Evolutionary conservation across 2,797 vertebrate species (phyloP).

Genomic region (Choloepus didactylus): DNA sequence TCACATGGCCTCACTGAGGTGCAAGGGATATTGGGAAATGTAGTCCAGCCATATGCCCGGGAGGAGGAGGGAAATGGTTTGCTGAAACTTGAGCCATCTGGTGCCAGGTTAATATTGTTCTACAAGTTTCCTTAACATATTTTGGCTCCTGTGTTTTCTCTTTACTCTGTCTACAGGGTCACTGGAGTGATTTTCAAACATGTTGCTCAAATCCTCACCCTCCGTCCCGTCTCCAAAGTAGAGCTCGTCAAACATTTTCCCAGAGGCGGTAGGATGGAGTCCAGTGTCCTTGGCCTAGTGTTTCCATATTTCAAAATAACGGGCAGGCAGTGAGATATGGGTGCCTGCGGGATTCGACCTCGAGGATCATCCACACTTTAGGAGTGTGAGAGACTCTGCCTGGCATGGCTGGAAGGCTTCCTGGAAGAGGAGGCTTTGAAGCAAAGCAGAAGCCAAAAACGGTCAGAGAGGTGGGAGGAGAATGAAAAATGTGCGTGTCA

Average conservation of each 20-base stretch:
- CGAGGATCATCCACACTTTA: neutral
- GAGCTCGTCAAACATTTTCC: neutral
- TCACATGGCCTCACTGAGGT: neutral
- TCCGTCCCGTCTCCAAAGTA: neutral
- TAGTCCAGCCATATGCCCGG: neutral
- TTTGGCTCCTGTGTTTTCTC: neutral
- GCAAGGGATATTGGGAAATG: conserved; percentile 26
- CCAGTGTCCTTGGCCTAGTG: neutral
- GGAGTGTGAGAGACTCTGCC: neutral
- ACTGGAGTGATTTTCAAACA: neutral
- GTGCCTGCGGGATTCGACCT: neutral
- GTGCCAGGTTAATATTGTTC: neutral
- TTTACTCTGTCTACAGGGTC: neutral
- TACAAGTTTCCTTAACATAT: neutral
- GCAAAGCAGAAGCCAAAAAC: neutral
- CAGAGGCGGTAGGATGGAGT: neutral
- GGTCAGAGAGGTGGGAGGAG: no score
- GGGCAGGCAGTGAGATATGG: neutral
- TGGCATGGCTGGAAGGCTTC: neutral
- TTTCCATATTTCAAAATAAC: neutral
- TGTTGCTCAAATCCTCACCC: neutral
- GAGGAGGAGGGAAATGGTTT: neutral
- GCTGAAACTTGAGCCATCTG: neutral
- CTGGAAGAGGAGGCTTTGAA: neutral
- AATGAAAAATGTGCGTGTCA: neutral